Percentiles rank a stretch among this genome's conserved stretches.
Conservation (phyloP, 2,113 vertebrate genomes). For the Nycticorax nycticorax region DNA sequence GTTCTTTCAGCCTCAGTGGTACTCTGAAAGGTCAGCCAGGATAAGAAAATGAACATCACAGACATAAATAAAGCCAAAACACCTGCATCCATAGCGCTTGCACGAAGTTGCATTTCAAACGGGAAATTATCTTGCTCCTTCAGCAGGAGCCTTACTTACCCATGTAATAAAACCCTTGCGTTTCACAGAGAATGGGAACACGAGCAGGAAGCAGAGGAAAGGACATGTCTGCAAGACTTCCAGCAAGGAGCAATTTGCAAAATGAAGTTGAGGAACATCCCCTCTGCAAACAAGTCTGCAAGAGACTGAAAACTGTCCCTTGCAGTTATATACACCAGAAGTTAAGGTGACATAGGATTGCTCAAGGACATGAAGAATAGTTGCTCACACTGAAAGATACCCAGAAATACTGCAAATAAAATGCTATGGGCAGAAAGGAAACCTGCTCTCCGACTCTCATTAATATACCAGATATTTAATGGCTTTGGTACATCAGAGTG, state of each 20-base stretch:
- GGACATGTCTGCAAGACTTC: neutral
- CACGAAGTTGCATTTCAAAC: neutral
- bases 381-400: neutral
- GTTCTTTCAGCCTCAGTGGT: neutral
- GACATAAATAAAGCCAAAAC: neutral
- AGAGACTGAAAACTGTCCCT: neutral
- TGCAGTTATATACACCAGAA: neutral
- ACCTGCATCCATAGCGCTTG: neutral
- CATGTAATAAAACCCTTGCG: neutral
- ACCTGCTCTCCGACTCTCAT: neutral
- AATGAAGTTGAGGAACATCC: neutral
- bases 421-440: neutral
- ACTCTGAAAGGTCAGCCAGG: neutral
- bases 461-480: neutral
- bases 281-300: neutral
- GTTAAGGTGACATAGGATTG: neutral
- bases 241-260: neutral
- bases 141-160: neutral
- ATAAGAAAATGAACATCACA: neutral
- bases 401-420: neutral
- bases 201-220: neutral
- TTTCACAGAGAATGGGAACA: neutral
- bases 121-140: neutral
- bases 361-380: neutral
- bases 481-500: neutral